Base-by-base conservation (phyloP, 2,888 invertebrate species). In the Andrena marginata region DNA sequence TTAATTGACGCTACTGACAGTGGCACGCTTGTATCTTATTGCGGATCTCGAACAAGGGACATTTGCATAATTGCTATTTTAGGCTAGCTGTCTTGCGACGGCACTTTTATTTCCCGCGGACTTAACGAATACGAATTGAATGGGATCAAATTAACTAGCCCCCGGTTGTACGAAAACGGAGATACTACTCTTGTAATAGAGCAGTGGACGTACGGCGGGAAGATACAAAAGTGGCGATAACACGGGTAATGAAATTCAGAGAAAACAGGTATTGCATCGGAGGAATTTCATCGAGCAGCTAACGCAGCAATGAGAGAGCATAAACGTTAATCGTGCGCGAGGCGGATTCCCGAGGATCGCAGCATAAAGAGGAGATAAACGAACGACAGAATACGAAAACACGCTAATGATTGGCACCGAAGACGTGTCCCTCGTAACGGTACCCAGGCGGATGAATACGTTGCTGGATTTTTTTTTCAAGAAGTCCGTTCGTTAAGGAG, bases 321-420 rank as follows among this genome's bases (percentile, higher is more conserved):
- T 26, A 56, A 56, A 56, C 42, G 16, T 42, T 42, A 42, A 51
- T 51, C 54, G 20, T 71, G 71, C 62, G 63, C 51, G 42, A 0
- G 56, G 48, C 54, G 16, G 42, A 64, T 35, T 62, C 6, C 8
- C 23, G 42, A 20, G 65, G 54, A 77, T 60, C 23, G 72, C 16
- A 20, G 62, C 29, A 33, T 67, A 51, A 72, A 78, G 65, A 71
- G 54, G 13, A 62, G 62, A 29, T 8, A 10, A 35, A 48, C 20
- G 20, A 64, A 35, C 65, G 67, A 56, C 56, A 51, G 51, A 20
- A 20, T 51, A 23, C 56, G 20, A 23, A 78, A 68, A 78, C 67
- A 62, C 72, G 72, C 48, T 72, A 78, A 79, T 79, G 80, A 80
- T 79, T 80, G 79, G 79, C 79, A 48, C 54, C 29, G 80, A 63